Evolutionary conservation across 2,797 vertebrate species (phyloP).

Genomic region (Numenius phaeopus): DNA sequence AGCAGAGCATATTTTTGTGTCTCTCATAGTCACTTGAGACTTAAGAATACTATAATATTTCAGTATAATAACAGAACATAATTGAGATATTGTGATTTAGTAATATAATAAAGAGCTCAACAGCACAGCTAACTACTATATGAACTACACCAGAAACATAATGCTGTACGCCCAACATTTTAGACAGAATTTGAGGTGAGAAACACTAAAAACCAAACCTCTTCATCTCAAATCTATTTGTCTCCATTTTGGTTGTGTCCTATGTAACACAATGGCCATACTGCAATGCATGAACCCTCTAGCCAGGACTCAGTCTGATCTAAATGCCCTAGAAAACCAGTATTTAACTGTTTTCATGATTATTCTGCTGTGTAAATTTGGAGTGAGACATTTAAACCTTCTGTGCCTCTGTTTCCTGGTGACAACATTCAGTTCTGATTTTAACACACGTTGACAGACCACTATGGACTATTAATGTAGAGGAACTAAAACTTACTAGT

Average conservation of each 20-base stretch:
- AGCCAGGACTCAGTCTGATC: background rate
- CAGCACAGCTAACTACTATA: background rate
- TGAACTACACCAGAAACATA: background rate
- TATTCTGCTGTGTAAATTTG: background rate
- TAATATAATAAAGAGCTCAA: background rate
- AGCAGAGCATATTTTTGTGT: conserved; percentile 12
- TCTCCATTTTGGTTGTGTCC: background rate
- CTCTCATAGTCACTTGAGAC: background rate
- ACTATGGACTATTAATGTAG: background rate
- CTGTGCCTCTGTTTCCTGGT: background rate
- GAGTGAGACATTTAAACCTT: background rate
- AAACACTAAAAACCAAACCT: background rate
- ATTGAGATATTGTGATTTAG: background rate
- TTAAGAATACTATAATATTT: conserved; percentile 15
- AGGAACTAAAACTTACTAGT: background rate
- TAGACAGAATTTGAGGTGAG: background rate
- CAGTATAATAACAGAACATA: background rate
- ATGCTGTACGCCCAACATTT: background rate
- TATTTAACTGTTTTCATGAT: background rate
- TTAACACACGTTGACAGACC: background rate
- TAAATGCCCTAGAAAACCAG: background rate
- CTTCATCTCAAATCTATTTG: background rate
- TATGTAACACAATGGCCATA: background rate
- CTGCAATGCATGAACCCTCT: background rate
- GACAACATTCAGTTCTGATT: background rate